These are phyloP conservation scores for Microcebus tavaratra DNA, from an alignment of 2,113 vertebrate genomes.

Conservation along the genomic window DNA sequence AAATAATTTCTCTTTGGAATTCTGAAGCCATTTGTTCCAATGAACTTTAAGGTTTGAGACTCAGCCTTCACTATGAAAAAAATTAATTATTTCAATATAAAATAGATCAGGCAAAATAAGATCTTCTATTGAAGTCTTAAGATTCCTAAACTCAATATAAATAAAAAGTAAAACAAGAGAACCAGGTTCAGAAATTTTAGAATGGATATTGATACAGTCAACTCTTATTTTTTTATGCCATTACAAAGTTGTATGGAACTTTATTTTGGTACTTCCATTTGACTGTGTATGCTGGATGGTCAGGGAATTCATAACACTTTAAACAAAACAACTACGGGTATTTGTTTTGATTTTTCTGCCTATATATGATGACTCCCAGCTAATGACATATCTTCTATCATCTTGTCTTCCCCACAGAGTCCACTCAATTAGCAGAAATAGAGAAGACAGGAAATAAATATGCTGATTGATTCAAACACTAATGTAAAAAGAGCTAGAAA, in stretches of 20 bases:
- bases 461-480: slow-evolving; percentile 32
- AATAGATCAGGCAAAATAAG: slow-evolving; percentile 19
- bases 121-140: not conserved
- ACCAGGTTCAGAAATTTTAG: slow-evolving; percentile 44
- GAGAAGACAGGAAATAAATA: slow-evolving; percentile 32
- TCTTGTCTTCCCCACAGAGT: not conserved
- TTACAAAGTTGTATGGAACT: slow-evolving; percentile 37
- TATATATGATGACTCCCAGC: not conserved
- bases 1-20: slow-evolving; percentile 57
- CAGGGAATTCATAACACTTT: slow-evolving; percentile 42
- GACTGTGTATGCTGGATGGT: not conserved
- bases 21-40: slow-evolving; percentile 60
- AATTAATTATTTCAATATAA: slow-evolving; percentile 59
- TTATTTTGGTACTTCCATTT: slow-evolving; percentile 23
- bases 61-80: slow-evolving; percentile 45
- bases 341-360: not conserved
- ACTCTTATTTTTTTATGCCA: slow-evolving; percentile 1
- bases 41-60: slow-evolving; percentile 33
- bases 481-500: slow-evolving; percentile 46
- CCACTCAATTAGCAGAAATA: slow-evolving; percentile 26
- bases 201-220: not conserved
- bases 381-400: slow-evolving; percentile 11
- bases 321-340: not conserved
- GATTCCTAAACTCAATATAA: slow-evolving; percentile 39
- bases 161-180: slow-evolving; percentile 45